These are phyloP conservation scores for Alectoris magna DNA, from an alignment of 2,797 vertebrate genomes.

Conservation along the genomic window DNA sequence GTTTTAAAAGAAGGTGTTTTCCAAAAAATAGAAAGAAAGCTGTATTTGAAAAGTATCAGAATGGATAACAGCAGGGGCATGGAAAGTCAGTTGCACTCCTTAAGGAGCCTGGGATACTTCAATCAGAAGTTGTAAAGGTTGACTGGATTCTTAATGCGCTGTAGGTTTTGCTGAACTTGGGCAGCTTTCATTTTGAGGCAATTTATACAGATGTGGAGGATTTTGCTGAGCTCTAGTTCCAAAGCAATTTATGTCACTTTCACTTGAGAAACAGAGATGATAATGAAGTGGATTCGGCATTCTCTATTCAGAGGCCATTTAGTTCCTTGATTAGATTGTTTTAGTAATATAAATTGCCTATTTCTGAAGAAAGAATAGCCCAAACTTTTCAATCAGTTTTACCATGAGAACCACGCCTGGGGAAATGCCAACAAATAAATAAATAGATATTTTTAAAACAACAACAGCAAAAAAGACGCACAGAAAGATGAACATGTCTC, in stretches of 20 bases:
- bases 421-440: background rate
- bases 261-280: constrained; percentile 31
- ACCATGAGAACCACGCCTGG: background rate
- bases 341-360: constrained; percentile 58
- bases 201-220: constrained; percentile 32
- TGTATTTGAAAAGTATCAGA: background rate
- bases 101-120: background rate
- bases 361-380: background rate
- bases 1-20: background rate
- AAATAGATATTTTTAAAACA: background rate
- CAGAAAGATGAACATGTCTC: background rate
- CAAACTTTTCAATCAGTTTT: constrained; percentile 44
- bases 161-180: constrained; percentile 16
- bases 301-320: constrained; percentile 47
- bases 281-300: constrained; percentile 48
- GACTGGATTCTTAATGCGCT: background rate
- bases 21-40: too few relatives aligned
- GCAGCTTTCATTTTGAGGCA: background rate
- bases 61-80: background rate
- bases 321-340: constrained; percentile 44
- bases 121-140: background rate
- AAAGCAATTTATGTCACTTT: constrained; percentile 43
- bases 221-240: constrained; percentile 43
- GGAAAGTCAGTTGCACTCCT: background rate
- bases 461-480: background rate